Percentiles rank a stretch among this genome's conserved stretches.
phyloP scores from a whole-genome alignment of 2,888 invertebrate species.

The Plagodis dolabraria region DNA sequence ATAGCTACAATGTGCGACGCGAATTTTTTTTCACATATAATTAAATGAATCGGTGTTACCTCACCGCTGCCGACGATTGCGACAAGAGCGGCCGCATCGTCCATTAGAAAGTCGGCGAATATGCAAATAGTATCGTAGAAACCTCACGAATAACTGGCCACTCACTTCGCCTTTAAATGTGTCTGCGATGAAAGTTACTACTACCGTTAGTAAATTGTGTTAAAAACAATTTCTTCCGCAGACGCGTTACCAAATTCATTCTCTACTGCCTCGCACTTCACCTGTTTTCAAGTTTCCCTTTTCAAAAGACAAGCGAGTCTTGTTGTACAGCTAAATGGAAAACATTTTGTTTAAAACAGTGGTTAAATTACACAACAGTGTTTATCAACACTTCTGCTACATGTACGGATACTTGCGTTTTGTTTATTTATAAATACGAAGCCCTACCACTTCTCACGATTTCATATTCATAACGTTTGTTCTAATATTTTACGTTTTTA shows the following conservation, averaged over 20 bases:
- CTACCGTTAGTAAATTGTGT: constrained; percentile 80
- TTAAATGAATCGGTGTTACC: constrained; percentile 82
- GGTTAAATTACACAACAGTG: constrained; percentile 48
- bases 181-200: constrained; percentile 83
- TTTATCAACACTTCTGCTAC: constrained; percentile 66
- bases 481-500: not conserved
- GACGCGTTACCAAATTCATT: constrained; percentile 56
- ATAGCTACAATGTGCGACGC: constrained; percentile 69
- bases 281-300: constrained; percentile 39
- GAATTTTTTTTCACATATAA: constrained; percentile 71
- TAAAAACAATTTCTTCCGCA: constrained; percentile 72
- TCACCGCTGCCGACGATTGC: constrained; percentile 77
- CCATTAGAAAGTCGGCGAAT: constrained; percentile 85
- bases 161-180: constrained; percentile 82
- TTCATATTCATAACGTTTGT: constrained; percentile 38
- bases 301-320: constrained; percentile 43
- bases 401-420: constrained; percentile 55
- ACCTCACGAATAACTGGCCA: constrained; percentile 84
- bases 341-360: constrained; percentile 52
- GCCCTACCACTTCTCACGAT: constrained; percentile 55
- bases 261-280: constrained; percentile 33
- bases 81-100: constrained; percentile 82
- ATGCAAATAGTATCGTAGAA: constrained; percentile 85
- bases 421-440: constrained; percentile 61
- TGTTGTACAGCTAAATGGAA: constrained; percentile 53